A percentile compares a stretch with the other conserved stretches of the same genome.
Conservation (phyloP, 2,888 invertebrate species). For the Laspeyria flexula region DNA sequence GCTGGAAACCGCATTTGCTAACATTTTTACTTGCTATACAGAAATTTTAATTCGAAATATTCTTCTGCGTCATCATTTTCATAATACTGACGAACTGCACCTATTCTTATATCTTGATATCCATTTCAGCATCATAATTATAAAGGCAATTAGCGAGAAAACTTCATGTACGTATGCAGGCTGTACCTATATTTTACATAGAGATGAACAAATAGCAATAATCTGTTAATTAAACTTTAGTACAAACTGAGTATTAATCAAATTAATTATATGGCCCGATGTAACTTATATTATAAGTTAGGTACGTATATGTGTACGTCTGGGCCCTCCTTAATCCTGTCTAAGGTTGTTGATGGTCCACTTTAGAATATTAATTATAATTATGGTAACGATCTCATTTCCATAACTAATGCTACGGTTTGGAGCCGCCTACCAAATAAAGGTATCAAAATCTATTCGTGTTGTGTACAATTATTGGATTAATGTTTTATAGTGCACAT, state of each 20-base stretch:
- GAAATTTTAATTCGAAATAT: not conserved
- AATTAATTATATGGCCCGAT: constrained; percentile 24
- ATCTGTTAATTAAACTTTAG: constrained; percentile 31
- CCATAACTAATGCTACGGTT: constrained; percentile 66
- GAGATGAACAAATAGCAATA: constrained; percentile 4
- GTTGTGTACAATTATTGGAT: constrained; percentile 23
- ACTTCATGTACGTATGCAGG: not conserved
- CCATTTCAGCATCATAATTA: not conserved
- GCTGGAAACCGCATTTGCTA: too few species aligned
- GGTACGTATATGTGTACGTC: constrained; percentile 13
- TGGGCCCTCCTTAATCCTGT: constrained; percentile 48
- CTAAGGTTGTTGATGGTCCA: constrained; percentile 46
- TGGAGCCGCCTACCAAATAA: constrained; percentile 46
- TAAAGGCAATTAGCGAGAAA: not conserved
- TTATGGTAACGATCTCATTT: constrained; percentile 67
- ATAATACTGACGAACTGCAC: not conserved
- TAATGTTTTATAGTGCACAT: not conserved
- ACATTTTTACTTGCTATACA: too few species aligned
- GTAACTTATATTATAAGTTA: constrained; percentile 9
- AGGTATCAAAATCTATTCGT: constrained; percentile 35
- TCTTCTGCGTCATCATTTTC: not conserved
- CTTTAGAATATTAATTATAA: constrained; percentile 67
- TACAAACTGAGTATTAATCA: constrained; percentile 25
- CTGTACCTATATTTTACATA: not conserved
- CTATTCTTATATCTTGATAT: not conserved